Percentiles rank a stretch among this genome's conserved stretches.
Conservation (phyloP, 2,888 invertebrate genomes). For the Corbicula japonica region DNA sequence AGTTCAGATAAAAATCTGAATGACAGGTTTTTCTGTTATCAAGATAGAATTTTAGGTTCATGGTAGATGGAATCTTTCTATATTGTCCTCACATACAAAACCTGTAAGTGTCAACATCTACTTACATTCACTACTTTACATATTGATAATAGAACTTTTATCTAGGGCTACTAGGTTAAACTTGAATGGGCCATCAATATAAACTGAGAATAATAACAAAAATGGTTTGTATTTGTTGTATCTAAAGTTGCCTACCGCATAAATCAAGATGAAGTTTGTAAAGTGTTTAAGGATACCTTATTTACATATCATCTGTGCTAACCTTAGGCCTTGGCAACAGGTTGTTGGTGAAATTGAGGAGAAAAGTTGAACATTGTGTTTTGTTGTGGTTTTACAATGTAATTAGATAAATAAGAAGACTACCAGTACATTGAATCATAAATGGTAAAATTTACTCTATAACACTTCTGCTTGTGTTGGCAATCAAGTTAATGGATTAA, state of each 20-base stretch:
- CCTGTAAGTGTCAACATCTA: slow-evolving; percentile 3
- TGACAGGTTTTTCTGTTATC: neutral
- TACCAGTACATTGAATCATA: too few species aligned
- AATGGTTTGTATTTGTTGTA: slow-evolving; percentile 6
- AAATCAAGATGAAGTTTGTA: slow-evolving; percentile 26
- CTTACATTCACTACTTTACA: slow-evolving; percentile 13
- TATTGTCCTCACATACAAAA: neutral
- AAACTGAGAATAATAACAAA: slow-evolving; percentile 5
- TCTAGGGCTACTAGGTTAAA: neutral
- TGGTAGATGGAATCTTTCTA: slow-evolving; percentile 2
- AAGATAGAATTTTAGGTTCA: slow-evolving; percentile 8
- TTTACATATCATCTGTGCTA: slow-evolving; percentile 17
- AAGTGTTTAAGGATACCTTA: slow-evolving; percentile 20
- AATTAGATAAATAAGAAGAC: too few species aligned
- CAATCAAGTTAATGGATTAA: too few species aligned
- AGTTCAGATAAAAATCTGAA: too few species aligned
- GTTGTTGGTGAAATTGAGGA: slow-evolving; percentile 7
- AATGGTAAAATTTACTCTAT: too few species aligned
- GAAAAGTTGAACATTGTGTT: too few species aligned
- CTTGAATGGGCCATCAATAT: slow-evolving; percentile 3
- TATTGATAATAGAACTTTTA: slow-evolving; percentile 28
- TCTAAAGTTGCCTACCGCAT: slow-evolving; percentile 21
- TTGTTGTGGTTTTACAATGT: too few species aligned
- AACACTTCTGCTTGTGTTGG: too few species aligned
- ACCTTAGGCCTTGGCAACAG: slow-evolving; percentile 18